Conservation (phyloP, 2,113 vertebrate genomes). For the Leptodactylus fuscus region DNA sequence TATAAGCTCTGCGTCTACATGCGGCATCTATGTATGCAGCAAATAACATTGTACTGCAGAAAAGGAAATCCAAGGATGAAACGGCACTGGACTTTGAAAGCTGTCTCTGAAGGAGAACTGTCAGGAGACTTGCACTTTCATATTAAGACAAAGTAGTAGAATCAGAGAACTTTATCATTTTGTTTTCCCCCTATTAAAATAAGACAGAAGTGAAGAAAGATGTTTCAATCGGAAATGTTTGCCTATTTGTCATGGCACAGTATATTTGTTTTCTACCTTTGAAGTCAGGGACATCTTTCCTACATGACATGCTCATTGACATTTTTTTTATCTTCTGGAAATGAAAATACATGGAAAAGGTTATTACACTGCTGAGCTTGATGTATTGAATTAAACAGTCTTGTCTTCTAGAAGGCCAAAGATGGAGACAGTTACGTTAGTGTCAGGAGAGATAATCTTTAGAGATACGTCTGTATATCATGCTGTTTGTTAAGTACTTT, state of each 20-base stretch:
- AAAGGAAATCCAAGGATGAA: background rate
- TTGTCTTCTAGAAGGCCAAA: constrained; percentile 36
- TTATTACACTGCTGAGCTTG: constrained; percentile 29
- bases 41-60: background rate
- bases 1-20: background rate
- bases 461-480: background rate
- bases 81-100: background rate
- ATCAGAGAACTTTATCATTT: constrained; percentile 50
- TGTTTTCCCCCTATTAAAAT: constrained; percentile 34
- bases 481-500: background rate
- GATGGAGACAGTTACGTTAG: background rate
- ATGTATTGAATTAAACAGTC: constrained; percentile 47
- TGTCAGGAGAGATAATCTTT: background rate
- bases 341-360: constrained; percentile 45
- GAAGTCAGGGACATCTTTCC: constrained; percentile 37
- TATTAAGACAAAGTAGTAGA: constrained; percentile 40
- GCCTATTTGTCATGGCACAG: constrained; percentile 33
- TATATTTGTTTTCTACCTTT: constrained; percentile 48
- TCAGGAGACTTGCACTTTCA: background rate
- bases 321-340: constrained; percentile 37
- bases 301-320: constrained; percentile 47
- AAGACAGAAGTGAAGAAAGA: constrained; percentile 32
- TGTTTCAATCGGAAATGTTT: constrained; percentile 22
- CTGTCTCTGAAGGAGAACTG: constrained; percentile 16
- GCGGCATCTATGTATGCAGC: background rate